Conservation (phyloP, 1,140 invertebrate species). For the Drosophila kohkoa region DNA sequence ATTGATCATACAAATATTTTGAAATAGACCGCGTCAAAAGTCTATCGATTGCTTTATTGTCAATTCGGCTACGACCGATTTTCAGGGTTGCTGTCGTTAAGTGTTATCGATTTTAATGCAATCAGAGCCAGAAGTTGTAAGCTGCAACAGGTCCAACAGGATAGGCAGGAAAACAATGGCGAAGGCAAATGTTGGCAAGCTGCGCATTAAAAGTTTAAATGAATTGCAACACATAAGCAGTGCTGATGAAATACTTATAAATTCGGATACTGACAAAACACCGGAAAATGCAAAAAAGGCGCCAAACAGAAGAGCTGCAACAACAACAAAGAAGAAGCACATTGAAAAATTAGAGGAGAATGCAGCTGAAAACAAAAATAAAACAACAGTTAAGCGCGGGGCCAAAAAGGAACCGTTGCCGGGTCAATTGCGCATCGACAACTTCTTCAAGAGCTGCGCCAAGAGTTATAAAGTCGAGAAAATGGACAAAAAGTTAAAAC, state of each 20-base stretch:
- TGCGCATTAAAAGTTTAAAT: conserved; percentile 47
- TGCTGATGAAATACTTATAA: not conserved
- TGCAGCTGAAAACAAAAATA: conserved; percentile 6
- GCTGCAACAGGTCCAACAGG: not conserved
- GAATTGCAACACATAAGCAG: conserved; percentile 32
- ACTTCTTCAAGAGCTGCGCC: conserved; percentile 65
- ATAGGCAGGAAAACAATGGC: not conserved
- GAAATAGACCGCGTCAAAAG: no score
- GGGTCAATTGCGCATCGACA: conserved; percentile 67
- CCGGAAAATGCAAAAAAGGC: conserved; percentile 55
- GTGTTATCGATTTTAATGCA: not conserved
- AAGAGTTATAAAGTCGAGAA: conserved; percentile 64
- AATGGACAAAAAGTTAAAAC: conserved; percentile 6
- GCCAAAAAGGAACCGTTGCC: conserved; percentile 59
- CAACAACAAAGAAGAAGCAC: conserved; percentile 54
- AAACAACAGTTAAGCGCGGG: conserved; percentile 45
- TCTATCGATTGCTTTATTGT: not conserved
- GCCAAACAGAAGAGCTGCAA: conserved; percentile 50
- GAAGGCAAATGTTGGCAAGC: conserved; percentile 49
- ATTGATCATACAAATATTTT: no score
- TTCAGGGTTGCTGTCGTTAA: not conserved
- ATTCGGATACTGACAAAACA: conserved; percentile 10
- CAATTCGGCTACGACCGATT: not conserved
- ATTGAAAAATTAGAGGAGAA: not conserved
- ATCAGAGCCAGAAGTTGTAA: not conserved